A percentile compares a stretch with the other conserved stretches of the same genome.
phyloP scores from a whole-genome alignment of 2,797 vertebrate species.

The Rousettus madagascariensis region DNA sequence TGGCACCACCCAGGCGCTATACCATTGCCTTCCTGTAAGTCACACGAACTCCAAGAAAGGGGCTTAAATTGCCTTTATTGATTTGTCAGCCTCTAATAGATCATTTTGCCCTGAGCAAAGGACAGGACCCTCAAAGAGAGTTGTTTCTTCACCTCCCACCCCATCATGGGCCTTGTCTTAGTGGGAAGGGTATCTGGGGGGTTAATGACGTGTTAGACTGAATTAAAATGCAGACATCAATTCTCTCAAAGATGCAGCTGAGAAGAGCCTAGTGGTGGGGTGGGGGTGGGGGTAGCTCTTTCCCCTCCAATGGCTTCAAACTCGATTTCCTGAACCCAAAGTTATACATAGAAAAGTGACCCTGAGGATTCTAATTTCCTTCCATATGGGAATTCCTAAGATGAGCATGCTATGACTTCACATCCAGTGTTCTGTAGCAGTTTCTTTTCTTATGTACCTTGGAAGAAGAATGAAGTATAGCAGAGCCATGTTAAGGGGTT shows the following conservation, averaged over 20 bases:
- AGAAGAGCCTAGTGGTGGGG: not conserved
- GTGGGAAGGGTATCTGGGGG: not conserved
- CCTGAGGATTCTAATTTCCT: not conserved
- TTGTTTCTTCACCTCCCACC: conserved; percentile 39
- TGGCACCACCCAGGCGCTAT: conserved; percentile 56
- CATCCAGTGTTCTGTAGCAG: not conserved
- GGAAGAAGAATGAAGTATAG: not conserved
- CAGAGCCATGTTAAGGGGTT: not conserved
- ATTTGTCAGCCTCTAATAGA: conserved; percentile 69
- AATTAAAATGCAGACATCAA: conserved; percentile 54
- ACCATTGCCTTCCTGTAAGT: conserved; percentile 64
- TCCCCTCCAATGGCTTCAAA: not conserved
- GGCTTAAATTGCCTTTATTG: conserved; percentile 72
- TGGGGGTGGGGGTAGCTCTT: not conserved
- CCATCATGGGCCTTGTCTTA: conserved; percentile 12
- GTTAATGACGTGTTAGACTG: conserved; percentile 38
- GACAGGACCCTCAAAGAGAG: conserved; percentile 51
- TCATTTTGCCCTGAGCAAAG: conserved; percentile 54
- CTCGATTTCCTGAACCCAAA: not conserved
- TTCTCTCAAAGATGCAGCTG: conserved; percentile 1
- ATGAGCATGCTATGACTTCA: not conserved
- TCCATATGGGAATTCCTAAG: not conserved
- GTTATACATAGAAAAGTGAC: not conserved
- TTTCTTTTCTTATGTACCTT: not conserved
- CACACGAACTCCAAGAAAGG: conserved; percentile 69